These are phyloP conservation scores for Holacanthella duospinosa DNA, from an alignment of 2,888 invertebrate genomes.

Conservation along the genomic window DNA sequence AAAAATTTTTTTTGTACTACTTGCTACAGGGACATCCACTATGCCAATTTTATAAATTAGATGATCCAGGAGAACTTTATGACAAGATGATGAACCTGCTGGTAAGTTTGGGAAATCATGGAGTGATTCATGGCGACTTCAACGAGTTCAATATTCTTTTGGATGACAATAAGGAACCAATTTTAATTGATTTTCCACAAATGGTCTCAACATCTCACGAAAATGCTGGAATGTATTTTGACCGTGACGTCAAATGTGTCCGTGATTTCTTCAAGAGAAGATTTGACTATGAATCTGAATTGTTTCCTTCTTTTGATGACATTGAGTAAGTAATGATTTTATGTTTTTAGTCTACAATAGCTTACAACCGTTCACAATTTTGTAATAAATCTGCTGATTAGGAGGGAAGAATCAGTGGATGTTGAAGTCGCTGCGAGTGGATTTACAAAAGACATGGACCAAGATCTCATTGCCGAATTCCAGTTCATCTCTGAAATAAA, in stretches of 20 bases:
- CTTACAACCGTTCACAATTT: not conserved
- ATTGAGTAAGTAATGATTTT: conserved; percentile 43
- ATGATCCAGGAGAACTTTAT: conserved; percentile 66
- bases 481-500: not conserved
- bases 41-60: conserved; percentile 51
- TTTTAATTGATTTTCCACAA: conserved; percentile 96
- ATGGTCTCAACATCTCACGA: conserved; percentile 91
- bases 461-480: conserved; percentile 51
- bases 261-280: conserved; percentile 79
- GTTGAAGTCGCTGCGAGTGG: conserved; percentile 83
- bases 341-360: no score
- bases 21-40: conserved; percentile 27
- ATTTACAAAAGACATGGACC: conserved; percentile 69
- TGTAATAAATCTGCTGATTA: conserved; percentile 36
- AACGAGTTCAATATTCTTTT: conserved; percentile 98
- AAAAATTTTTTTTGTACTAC: not conserved
- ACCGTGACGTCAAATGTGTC: conserved; percentile 88
- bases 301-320: conserved; percentile 65
- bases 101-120: conserved; percentile 78
- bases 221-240: conserved; percentile 85
- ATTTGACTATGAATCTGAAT: conserved; percentile 77
- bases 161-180: conserved; percentile 62
- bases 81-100: conserved; percentile 90
- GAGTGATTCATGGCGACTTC: conserved; percentile 97
- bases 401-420: conserved; percentile 71